These are phyloP conservation scores for Panulirus ornatus DNA, from an alignment of 1,140 invertebrate genomes.

Conservation along the genomic window DNA sequence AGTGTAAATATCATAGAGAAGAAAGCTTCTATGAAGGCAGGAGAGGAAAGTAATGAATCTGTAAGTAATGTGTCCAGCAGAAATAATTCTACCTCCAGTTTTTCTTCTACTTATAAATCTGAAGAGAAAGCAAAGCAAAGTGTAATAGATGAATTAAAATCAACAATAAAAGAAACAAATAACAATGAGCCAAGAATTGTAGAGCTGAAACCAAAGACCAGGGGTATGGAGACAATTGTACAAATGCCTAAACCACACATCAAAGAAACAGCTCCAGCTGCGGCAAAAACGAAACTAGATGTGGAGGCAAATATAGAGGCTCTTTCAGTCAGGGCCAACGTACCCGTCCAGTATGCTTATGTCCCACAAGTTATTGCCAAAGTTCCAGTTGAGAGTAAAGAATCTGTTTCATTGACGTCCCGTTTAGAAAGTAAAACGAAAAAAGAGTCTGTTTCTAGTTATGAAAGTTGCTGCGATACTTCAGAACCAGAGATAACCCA, in stretches of 20 bases:
- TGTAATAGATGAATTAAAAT: constrained; percentile 54
- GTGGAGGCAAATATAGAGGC: no score
- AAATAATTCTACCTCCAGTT: constrained; percentile 7
- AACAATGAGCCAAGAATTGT: constrained; percentile 55
- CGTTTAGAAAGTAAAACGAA: background rate
- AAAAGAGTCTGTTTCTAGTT: constrained; percentile 53
- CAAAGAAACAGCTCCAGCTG: background rate
- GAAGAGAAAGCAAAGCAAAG: constrained; percentile 44
- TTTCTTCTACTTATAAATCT: background rate
- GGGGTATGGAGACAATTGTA: background rate
- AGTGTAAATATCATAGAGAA: background rate
- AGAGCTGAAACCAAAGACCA: constrained; percentile 36
- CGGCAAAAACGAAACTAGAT: background rate
- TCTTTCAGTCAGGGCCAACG: background rate
- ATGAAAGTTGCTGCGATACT: constrained; percentile 56
- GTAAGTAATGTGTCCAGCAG: background rate
- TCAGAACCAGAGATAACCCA: background rate
- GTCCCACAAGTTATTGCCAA: constrained; percentile 18
- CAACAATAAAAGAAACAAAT: constrained; percentile 32
- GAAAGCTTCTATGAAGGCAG: background rate
- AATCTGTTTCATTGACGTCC: background rate
- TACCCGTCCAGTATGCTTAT: background rate
- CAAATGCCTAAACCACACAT: background rate
- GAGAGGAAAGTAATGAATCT: background rate
- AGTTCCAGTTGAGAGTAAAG: background rate